Percentiles rank a stretch among this genome's conserved stretches.
Evolutionary conservation across 2,797 vertebrate species (phyloP).

Genomic region (Denticeps clupeoides): DNA sequence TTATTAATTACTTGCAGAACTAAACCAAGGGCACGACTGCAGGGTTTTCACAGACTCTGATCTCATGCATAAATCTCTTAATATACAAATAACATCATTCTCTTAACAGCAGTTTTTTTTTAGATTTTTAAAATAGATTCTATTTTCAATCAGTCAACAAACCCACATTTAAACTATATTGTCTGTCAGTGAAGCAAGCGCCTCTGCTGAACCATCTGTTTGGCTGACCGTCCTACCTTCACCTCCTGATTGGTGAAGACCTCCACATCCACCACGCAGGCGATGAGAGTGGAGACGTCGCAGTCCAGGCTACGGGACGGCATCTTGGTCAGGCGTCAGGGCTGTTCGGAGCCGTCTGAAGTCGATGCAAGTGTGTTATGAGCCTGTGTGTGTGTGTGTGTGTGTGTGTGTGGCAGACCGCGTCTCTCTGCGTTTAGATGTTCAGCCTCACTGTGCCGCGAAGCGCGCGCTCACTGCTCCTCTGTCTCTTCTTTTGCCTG

Average conservation of each 20-base stretch:
- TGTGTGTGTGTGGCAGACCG: neutral
- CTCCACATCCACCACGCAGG: conserved; percentile 68
- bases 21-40: too few species aligned
- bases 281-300: conserved; percentile 68
- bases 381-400: neutral
- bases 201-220: too few species aligned
- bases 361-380: neutral
- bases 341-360: neutral
- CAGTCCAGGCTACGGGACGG: conserved; percentile 70
- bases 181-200: too few species aligned
- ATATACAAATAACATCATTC: too few species aligned
- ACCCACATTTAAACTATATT: too few species aligned
- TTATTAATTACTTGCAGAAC: too few species aligned
- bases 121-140: too few species aligned
- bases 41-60: too few species aligned
- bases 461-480: neutral
- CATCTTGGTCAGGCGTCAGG: conserved; percentile 53
- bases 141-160: too few species aligned
- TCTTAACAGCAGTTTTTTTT: too few species aligned
- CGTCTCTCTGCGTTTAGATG: conserved; percentile 5
- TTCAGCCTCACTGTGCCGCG: neutral
- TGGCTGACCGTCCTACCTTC: conserved; percentile 65
- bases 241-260: conserved; percentile 67
- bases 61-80: too few species aligned
- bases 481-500: neutral